Base-by-base conservation (phyloP, 2,888 invertebrate species). In the Cacoxenus indagator region DNA sequence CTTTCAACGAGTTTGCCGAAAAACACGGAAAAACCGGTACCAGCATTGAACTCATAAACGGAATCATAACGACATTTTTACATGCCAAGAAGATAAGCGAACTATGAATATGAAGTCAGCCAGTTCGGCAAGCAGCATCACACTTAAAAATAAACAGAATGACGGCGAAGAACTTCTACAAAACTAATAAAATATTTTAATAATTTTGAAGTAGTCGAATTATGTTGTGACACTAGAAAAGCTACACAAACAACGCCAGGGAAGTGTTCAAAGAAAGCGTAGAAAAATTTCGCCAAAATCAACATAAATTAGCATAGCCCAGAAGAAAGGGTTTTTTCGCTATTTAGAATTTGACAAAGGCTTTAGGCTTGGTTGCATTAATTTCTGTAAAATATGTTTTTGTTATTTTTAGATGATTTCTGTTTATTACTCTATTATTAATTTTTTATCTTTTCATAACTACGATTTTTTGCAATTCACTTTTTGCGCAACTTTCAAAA, bases 101-200 rank as follows among this genome's bases (percentile, higher is more conserved):
- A 22, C 19, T 54, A 11, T 14, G 24, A 51, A 51, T 37, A 37
- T 80, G 81, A 82, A 80, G 78, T 78, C 78, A 82, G 37, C 37
- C 9, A 37, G n/a, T n/a, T n/a, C n/a, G n/a, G n/a, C n/a, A n/a
- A n/a, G n/a, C n/a, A 75, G 69, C 78, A 75, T 80, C 79, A 80
- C 76, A 75, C 74, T 80, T 80, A 82, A 80, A 54, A 80, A 79
- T 79, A 79, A 54, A 54, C 72, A 68, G 61, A 69, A 68, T 68
- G 74, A 54, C 71, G 73, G 11, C 24, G 19, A 24, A 19, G 26
- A 54, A 54, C 19, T 54, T 54, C 26, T 54, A 54, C 22, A 14
- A 54, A 26, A 24, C 78, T 77, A 80, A 80, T 80, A 81, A 80
- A 76, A 68, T 71, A 82, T 76, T 76, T 79, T 69, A 72, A 75